Evolutionary conservation across 2,113 vertebrate species (phyloP).

Genomic region (Tapirus terrestris): DNA sequence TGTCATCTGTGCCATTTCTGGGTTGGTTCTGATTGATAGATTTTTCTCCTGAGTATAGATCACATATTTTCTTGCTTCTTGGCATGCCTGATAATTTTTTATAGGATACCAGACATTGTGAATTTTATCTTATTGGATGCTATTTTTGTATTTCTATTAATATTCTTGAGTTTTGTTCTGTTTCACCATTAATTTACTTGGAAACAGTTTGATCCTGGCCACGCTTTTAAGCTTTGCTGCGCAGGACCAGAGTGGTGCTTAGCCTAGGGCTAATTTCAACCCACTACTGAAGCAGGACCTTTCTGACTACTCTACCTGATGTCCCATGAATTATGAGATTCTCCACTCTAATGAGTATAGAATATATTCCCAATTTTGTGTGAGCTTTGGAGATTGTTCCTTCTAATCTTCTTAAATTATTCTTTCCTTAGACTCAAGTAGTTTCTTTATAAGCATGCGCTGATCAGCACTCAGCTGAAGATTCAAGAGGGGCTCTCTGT

Average conservation of each 20-base stretch:
- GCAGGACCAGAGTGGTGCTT: background rate
- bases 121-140: background rate
- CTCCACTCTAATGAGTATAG: background rate
- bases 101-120: background rate
- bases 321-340: background rate
- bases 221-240: background rate
- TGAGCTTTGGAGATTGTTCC: background rate
- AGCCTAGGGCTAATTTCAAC: background rate
- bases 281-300: background rate
- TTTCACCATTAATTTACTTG: background rate
- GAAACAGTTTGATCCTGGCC: background rate
- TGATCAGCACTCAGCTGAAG: background rate
- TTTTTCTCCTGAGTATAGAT: background rate
- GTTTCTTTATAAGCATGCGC: background rate
- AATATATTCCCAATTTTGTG: background rate
- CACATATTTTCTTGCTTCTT: slow-evolving; percentile 36
- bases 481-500: background rate
- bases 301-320: background rate
- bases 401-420: background rate
- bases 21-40: background rate
- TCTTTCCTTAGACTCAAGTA: background rate
- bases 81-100: background rate
- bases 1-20: background rate
- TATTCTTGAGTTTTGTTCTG: slow-evolving; percentile 8
- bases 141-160: background rate